phyloP scores from a whole-genome alignment of 2,888 invertebrate species.

The Ametastegia equiseti region DNA sequence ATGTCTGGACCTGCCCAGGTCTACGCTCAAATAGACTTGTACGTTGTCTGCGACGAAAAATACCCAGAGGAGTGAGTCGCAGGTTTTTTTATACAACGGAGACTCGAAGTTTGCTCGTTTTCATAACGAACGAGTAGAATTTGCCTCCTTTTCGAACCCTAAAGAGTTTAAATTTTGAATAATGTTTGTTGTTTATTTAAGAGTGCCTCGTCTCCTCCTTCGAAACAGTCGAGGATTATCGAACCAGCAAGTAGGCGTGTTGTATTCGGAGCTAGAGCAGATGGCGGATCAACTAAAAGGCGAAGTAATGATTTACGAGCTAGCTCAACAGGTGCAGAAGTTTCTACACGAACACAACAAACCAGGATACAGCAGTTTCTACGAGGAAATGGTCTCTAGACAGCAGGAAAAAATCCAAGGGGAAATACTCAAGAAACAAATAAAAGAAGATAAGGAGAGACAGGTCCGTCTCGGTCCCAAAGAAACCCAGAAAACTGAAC shows the following conservation, averaged over 20 bases:
- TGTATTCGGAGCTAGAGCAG: conserved; percentile 81
- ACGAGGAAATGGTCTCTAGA: conserved; percentile 92
- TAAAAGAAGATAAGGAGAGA: conserved; percentile 81
- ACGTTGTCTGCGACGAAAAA: conserved; percentile 84
- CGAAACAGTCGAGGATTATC: conserved; percentile 90
- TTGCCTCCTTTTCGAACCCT: not conserved
- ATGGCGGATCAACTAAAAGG: conserved; percentile 81
- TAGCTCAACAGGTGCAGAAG: conserved; percentile 88
- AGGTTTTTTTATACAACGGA: too few species aligned
- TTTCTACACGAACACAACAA: conserved; percentile 90
- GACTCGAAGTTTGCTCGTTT: too few species aligned
- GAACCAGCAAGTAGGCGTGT: conserved; percentile 80
- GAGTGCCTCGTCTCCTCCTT: conserved; percentile 84
- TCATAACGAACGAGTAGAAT: too few species aligned
- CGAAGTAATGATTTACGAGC: conserved; percentile 92
- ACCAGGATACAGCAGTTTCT: conserved; percentile 89
- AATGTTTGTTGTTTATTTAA: conserved; percentile 69
- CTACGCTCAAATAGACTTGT: conserved; percentile 86
- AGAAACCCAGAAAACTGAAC: not conserved
- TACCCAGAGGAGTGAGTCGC: conserved; percentile 89
- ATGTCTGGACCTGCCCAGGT: conserved; percentile 82
- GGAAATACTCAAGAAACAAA: conserved; percentile 80
- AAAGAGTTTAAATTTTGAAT: conserved; percentile 2
- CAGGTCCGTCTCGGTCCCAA: conserved; percentile 60
- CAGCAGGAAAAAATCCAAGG: conserved; percentile 83